Percentiles rank a stretch among this genome's conserved stretches.
Evolutionary conservation across 2,888 invertebrate species (phyloP).

Genomic region (Pseudoips prasinana): DNA sequence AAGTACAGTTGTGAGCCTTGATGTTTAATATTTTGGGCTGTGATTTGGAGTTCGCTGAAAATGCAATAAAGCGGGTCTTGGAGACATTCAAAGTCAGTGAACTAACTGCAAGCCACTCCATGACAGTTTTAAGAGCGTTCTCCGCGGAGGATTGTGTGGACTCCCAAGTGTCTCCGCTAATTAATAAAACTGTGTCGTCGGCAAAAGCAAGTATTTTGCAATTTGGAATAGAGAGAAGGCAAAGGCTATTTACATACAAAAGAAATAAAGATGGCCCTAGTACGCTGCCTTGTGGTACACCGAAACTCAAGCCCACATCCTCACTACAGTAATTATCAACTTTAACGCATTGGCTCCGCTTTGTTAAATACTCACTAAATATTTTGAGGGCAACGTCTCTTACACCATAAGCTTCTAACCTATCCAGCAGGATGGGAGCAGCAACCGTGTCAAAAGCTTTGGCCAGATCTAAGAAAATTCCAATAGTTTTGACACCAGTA

Average conservation of each 20-base stretch:
- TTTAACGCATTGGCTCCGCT: neutral
- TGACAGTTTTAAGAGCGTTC: too few relatives aligned
- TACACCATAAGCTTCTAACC: neutral
- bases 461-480: slow-evolving; percentile 1
- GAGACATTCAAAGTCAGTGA: too few relatives aligned
- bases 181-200: neutral
- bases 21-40: too few relatives aligned
- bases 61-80: too few relatives aligned
- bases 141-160: too few relatives aligned
- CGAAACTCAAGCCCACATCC: neutral
- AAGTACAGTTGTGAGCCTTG: too few relatives aligned
- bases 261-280: neutral
- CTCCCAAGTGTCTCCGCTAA: too few relatives aligned
- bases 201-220: neutral
- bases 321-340: neutral
- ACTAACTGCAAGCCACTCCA: too few relatives aligned
- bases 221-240: neutral
- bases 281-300: neutral
- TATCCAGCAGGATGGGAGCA: neutral
- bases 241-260: neutral
- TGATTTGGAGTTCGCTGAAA: too few relatives aligned
- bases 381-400: neutral
- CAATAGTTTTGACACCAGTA: too few relatives aligned
- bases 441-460: neutral
- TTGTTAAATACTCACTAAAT: neutral